Evolutionary conservation across 2,888 invertebrate species (phyloP).

Genomic region (Tenthredo distinguenda): DNA sequence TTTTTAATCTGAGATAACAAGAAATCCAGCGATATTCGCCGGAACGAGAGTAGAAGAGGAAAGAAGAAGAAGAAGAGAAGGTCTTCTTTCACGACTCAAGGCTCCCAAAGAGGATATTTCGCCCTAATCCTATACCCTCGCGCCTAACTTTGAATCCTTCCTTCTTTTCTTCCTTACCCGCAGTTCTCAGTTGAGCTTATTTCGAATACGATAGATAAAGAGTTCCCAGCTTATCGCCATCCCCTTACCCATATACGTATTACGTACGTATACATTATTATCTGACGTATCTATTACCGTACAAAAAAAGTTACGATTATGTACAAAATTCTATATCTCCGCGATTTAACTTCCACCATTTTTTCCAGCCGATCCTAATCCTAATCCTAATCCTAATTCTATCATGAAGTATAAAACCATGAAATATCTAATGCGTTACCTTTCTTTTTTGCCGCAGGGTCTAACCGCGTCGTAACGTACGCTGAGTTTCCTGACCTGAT

Average conservation of each 20-base stretch:
- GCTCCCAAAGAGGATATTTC: not conserved
- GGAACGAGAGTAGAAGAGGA: not conserved
- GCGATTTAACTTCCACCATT: not conserved
- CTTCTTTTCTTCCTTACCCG: not conserved
- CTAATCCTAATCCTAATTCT: not conserved
- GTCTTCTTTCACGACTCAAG: conserved; percentile 9
- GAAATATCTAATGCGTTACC: conserved; percentile 17
- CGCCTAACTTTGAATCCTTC: conserved; percentile 14
- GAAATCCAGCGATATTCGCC: not conserved
- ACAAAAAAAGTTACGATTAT: not conserved
- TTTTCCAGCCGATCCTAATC: not conserved
- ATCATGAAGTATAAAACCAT: not conserved
- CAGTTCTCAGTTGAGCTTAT: conserved; percentile 15
- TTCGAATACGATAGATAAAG: conserved; percentile 13
- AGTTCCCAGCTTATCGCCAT: not conserved
- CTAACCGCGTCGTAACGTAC: conserved; percentile 71
- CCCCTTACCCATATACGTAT: not conserved
- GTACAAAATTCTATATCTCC: not conserved
- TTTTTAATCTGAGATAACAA: not conserved
- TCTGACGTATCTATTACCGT: not conserved
- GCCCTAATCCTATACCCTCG: not conserved
- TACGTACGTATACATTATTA: not conserved
- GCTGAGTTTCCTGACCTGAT: conserved; percentile 69
- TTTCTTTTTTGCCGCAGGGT: conserved; percentile 43
- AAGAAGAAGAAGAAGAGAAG: not conserved